These are phyloP conservation scores for Chinchilla lanigera DNA, from an alignment of 2,113 vertebrate species.

Conservation along the genomic window DNA sequence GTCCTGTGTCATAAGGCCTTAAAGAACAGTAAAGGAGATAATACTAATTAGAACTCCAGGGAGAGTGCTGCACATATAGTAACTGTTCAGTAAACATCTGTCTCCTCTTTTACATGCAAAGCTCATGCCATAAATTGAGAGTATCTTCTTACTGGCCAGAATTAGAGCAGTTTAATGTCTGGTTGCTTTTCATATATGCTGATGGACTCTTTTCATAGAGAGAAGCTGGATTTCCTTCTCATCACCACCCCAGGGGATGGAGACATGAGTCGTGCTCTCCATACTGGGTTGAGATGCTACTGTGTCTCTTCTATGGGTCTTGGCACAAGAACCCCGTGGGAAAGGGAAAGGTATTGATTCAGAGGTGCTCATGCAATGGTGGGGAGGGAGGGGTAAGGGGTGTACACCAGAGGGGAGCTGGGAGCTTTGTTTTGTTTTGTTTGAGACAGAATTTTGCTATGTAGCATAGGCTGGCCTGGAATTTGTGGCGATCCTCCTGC, in stretches of 20 bases:
- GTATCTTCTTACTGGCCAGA: background rate
- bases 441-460: background rate
- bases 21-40: background rate
- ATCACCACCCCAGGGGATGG: background rate
- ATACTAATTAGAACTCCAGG: background rate
- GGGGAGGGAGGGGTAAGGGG: rapidly evolving
- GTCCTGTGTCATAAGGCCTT: background rate
- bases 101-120: background rate
- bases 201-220: background rate
- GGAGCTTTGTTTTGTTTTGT: background rate
- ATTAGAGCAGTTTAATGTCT: background rate
- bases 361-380: background rate
- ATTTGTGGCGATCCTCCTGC: background rate
- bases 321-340: background rate
- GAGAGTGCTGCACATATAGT: background rate
- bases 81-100: background rate
- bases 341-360: background rate
- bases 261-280: background rate
- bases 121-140: background rate
- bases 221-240: background rate
- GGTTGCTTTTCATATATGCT: background rate
- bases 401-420: background rate
- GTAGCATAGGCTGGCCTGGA: background rate
- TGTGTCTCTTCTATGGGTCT: background rate
- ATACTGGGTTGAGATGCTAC: background rate